Conservation (phyloP, 2,113 vertebrate species). For the Hyla sarda region DNA sequence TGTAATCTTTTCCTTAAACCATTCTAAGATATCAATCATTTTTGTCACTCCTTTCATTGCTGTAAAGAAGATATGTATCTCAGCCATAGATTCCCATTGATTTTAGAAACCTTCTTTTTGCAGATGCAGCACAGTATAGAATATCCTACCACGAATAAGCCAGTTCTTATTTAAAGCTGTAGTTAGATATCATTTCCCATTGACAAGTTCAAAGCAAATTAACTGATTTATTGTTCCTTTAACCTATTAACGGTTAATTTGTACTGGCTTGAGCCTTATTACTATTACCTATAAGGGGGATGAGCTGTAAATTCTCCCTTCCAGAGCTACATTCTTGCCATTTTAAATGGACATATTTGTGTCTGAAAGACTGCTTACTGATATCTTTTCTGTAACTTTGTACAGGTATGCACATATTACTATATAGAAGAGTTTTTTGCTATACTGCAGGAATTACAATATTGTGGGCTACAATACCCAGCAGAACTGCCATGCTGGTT, state of each 20-base stretch:
- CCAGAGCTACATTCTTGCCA: no score
- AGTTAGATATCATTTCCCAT: background rate
- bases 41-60: constrained; percentile 6
- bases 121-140: background rate
- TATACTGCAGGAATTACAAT: no score
- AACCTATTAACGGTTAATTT: background rate
- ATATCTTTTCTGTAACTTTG: no score
- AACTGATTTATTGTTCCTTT: background rate
- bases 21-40: constrained; percentile 49
- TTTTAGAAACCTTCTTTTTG: constrained; percentile 25
- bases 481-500: no score
- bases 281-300: no score
- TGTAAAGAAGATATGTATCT: constrained; percentile 2
- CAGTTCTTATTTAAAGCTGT: background rate
- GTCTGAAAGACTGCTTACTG: no score
- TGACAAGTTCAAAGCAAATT: background rate
- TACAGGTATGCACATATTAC: no score
- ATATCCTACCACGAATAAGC: background rate
- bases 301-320: no score
- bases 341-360: no score
- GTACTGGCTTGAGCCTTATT: background rate
- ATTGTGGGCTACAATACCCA: no score
- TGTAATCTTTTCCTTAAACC: constrained; percentile 37
- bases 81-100: constrained; percentile 17
- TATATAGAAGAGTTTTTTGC: no score